Base-by-base conservation (phyloP, 2,113 vertebrate genomes). In the Talpa occidentalis region DNA sequence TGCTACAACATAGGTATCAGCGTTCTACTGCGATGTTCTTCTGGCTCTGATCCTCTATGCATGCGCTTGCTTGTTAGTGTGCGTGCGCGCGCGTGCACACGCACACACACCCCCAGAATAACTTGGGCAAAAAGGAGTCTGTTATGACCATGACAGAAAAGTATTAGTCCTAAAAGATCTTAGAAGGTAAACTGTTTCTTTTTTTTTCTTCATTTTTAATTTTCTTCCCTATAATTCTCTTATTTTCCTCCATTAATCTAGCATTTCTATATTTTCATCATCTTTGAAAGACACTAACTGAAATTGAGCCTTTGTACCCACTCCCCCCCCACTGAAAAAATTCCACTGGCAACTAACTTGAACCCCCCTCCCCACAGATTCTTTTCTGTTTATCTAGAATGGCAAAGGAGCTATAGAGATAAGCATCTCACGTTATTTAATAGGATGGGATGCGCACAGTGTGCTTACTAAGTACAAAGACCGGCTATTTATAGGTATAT, bases 401-500 rank as follows among this genome's bases (percentile, higher is more conserved):
- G 54, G 69, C 42, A 52, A 35, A 93, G 52, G 72, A 66, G 66
- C 70, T 35, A 22, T 26, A 49, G 42, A 94, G 92, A 96, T 93
- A 97, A 91, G 54, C 37, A 92, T 90, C 77, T 94, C 30, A 69
- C 83, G 90, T 79, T 88, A 81, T 92, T 69, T 90, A 94, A 88
- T 85, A 94, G 54, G 73, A 89, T 40, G 76, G 77, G 35, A 91
- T 74, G 12, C 62, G 59, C 30, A n/a, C 19, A 76, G 10, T 67
- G 96, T 91, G 35, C 94, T 94, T 60, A 87, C 44, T 96, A 62
- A 94, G 32, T 78, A 86, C 16, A 74, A 19, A 90, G 37, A 84
- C 22, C n/a, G 93, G 9, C 92, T 97, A 95, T 96, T 96, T 96
- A 97, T 93, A 95, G 88, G 30, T 52, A 52, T 69, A 86, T 84